phyloP scores from a whole-genome alignment of 2,888 invertebrate genomes.

The Cephus pygmeus region DNA sequence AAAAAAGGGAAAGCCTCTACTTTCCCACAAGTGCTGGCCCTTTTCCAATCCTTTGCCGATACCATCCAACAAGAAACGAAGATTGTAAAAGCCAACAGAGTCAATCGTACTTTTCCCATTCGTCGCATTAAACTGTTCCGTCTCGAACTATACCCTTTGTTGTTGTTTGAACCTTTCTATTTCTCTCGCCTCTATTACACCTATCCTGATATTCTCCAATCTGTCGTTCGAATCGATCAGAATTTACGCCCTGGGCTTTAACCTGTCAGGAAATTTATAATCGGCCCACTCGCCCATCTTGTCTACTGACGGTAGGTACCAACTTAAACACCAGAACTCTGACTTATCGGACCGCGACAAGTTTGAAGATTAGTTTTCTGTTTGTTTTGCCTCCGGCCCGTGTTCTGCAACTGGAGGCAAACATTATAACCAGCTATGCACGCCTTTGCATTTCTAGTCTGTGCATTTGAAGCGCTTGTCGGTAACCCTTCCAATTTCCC shows the following conservation, averaged over 20 bases:
- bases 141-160: background rate
- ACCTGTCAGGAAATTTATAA: background rate
- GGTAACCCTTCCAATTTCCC: background rate
- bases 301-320: background rate
- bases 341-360: constrained; percentile 28
- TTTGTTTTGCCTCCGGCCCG: constrained; percentile 12
- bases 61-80: background rate
- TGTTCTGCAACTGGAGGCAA: constrained; percentile 6
- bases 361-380: constrained; percentile 32
- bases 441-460: background rate
- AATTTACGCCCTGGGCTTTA: background rate
- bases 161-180: background rate
- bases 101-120: background rate
- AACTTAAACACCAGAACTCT: constrained; percentile 25
- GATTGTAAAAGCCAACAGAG: background rate
- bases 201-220: too few relatives aligned
- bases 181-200: background rate
- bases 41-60: background rate
- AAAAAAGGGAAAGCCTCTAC: constrained; percentile 13
- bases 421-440: background rate
- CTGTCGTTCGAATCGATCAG: background rate
- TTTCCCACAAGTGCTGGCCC: background rate
- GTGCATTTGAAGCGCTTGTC: background rate
- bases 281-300: background rate
- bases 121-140: background rate